Percentiles rank a stretch among this genome's conserved stretches.
Conservation (phyloP, 2,888 invertebrate genomes). For the Fabriciana adippe region DNA sequence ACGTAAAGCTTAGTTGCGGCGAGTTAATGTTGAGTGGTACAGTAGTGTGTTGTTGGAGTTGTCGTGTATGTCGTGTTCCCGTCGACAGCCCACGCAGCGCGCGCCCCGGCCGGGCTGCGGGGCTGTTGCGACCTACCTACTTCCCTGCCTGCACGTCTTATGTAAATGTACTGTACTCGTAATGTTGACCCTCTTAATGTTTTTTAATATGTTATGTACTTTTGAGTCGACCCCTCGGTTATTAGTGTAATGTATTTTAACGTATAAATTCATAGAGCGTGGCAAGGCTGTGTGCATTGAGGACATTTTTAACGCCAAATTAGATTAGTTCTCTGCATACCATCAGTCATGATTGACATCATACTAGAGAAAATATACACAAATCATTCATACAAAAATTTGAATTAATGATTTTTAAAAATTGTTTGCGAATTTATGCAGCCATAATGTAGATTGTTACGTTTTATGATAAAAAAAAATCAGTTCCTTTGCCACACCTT, state of each 20-base stretch:
- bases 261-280: conserved; percentile 83
- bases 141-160: conserved; percentile 77
- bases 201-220: conserved; percentile 78
- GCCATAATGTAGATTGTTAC: conserved; percentile 66
- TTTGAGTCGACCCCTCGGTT: conserved; percentile 78
- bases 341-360: conserved; percentile 74
- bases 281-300: conserved; percentile 88
- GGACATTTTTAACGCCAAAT: conserved; percentile 81
- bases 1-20: conserved; percentile 78
- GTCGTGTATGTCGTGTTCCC: conserved; percentile 57
- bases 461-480: conserved; percentile 70
- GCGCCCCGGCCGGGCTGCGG: conserved; percentile 46
- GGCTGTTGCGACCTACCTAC: conserved; percentile 45
- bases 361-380: conserved; percentile 72
- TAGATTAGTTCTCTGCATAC: conserved; percentile 77
- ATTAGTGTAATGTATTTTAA: conserved; percentile 76
- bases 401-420: conserved; percentile 62
- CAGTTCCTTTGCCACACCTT: conserved; percentile 82
- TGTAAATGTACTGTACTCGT: conserved; percentile 74
- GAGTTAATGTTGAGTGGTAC: conserved; percentile 80
- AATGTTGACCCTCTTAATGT: conserved; percentile 75
- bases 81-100: conserved; percentile 59
- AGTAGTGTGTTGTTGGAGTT: conserved; percentile 79
- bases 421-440: conserved; percentile 55
- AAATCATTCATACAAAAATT: conserved; percentile 68